Conservation (phyloP, 2,888 invertebrate genomes). For the Opisthograptis luteolata region DNA sequence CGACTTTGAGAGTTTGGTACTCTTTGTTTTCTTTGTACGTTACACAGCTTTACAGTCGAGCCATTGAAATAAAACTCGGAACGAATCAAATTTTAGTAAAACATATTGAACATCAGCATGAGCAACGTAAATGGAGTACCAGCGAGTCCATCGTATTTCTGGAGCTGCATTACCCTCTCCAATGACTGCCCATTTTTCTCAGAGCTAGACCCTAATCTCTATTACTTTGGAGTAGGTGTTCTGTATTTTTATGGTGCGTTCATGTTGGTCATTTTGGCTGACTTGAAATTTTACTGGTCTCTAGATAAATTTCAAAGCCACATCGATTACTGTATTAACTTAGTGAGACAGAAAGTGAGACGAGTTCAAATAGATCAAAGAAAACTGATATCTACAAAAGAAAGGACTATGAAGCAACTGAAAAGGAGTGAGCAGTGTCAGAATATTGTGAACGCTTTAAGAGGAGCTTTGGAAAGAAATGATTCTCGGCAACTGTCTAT, state of each 20-base stretch:
- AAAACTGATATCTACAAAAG: constrained; percentile 56
- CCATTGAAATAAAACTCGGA: neutral
- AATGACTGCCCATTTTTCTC: constrained; percentile 66
- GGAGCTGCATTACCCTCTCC: constrained; percentile 64
- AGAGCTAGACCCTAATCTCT: constrained; percentile 55
- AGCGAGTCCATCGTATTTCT: constrained; percentile 54
- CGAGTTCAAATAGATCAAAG: constrained; percentile 59
- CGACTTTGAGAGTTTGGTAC: too few species aligned
- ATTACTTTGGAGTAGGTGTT: constrained; percentile 60
- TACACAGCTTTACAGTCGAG: too few species aligned
- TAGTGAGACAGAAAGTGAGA: constrained; percentile 60
- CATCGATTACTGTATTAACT: constrained; percentile 58
- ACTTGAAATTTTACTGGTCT: constrained; percentile 67
- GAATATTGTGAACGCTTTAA: constrained; percentile 52
- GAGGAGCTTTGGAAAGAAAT: constrained; percentile 42
- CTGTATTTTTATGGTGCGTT: constrained; percentile 57
- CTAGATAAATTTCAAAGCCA: constrained; percentile 59
- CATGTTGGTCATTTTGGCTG: constrained; percentile 56
- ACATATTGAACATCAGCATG: constrained; percentile 19
- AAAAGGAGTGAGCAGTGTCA: constrained; percentile 53
- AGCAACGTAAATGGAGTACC: constrained; percentile 38
- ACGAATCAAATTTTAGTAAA: constrained; percentile 10
- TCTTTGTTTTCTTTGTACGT: too few species aligned
- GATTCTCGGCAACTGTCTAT: constrained; percentile 34
- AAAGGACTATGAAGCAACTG: constrained; percentile 61